phyloP scores from a whole-genome alignment of 2,113 vertebrate genomes.

The Anarrhichthys ocellatus region DNA sequence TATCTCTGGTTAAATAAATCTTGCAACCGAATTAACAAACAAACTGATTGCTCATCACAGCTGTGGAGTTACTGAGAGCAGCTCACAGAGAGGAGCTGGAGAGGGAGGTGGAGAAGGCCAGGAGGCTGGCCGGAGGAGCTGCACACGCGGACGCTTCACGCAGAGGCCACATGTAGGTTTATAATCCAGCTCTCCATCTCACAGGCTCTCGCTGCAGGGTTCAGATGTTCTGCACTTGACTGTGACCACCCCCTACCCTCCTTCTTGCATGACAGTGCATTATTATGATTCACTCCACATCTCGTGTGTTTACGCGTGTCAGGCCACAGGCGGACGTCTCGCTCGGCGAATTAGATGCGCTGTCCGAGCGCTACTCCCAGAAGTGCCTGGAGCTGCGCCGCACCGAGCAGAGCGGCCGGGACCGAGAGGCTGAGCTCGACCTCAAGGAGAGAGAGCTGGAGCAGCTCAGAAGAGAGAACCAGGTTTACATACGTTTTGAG shows the following conservation, averaged over 20 bases:
- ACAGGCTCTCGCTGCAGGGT: conserved; percentile 28
- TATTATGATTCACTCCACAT: conserved; percentile 22
- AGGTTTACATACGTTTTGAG: conserved; percentile 78
- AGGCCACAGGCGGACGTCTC: conserved; percentile 85
- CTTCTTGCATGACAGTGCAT: background rate
- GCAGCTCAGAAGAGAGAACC: conserved; percentile 91
- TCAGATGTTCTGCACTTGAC: conserved; percentile 30
- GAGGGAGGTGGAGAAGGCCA: conserved; percentile 85
- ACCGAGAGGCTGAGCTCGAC: conserved; percentile 81
- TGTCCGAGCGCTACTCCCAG: conserved; percentile 91
- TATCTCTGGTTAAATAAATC: no score
- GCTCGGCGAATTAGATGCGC: conserved; percentile 88
- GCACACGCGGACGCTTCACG: conserved; percentile 75
- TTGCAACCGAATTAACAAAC: background rate
- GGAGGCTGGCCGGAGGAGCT: conserved; percentile 80
- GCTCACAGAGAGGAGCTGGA: conserved; percentile 90
- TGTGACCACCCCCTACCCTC: background rate
- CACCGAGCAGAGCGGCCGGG: conserved; percentile 83
- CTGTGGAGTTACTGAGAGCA: conserved; percentile 91
- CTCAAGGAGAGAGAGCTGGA: conserved; percentile 87
- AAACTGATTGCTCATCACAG: conserved; percentile 68
- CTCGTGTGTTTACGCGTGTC: conserved; percentile 58
- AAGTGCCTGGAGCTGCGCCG: conserved; percentile 90
- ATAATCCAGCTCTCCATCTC: conserved; percentile 7
- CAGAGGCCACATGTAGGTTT: conserved; percentile 87